Conservation (phyloP, 2,797 vertebrate species). For the Cryptoprocta ferox region DNA sequence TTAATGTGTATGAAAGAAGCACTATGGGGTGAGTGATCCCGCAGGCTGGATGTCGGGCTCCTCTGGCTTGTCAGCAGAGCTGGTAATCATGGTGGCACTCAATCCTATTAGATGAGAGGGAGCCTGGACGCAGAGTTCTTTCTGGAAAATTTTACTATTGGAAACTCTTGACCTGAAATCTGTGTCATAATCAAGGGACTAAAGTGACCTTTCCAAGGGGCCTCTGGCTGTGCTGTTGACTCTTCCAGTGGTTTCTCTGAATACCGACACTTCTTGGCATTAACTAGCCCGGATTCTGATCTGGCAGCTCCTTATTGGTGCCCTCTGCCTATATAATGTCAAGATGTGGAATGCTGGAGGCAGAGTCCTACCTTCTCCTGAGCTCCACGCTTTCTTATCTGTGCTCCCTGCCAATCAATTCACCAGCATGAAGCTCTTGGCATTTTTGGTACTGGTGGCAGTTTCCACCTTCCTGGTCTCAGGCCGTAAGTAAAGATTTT, state of each 20-base stretch:
- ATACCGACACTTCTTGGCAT: neutral
- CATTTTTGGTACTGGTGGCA: neutral
- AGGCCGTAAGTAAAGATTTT: neutral
- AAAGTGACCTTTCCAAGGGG: neutral
- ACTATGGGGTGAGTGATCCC: neutral
- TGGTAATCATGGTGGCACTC: neutral
- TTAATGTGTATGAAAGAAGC: neutral
- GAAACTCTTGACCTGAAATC: neutral
- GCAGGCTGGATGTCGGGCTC: neutral
- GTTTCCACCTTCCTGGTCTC: neutral
- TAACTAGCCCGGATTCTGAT: neutral
- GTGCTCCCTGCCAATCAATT: neutral
- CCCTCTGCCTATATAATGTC: neutral
- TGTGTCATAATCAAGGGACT: neutral
- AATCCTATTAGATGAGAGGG: no score
- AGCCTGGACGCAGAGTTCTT: neutral
- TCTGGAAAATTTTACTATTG: neutral
- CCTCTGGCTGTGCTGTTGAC: neutral
- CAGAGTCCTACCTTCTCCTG: neutral
- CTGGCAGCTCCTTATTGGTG: neutral
- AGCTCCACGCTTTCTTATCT: neutral
- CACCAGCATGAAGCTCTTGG: conserved; percentile 13
- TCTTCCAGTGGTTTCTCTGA: neutral
- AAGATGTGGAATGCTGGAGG: neutral
- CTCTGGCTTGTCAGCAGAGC: neutral